These are phyloP conservation scores for Elanus axillaris DNA, from an alignment of 2,113 vertebrate genomes.

Conservation along the genomic window DNA sequence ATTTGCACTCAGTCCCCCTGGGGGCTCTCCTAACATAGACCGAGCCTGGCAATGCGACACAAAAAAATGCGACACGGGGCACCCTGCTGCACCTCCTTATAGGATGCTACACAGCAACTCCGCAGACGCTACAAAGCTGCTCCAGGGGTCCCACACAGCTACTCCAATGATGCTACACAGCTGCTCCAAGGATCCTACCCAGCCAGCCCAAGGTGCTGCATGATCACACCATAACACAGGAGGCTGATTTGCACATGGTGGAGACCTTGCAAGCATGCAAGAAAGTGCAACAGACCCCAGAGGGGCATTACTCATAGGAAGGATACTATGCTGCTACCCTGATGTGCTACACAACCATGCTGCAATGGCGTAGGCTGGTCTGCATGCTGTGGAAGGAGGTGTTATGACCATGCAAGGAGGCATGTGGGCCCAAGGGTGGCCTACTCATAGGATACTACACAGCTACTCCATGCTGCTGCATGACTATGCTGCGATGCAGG, in stretches of 20 bases:
- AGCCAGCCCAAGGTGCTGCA: background rate
- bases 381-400: accelerated
- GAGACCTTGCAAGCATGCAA: too few species aligned
- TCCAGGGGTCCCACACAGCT: background rate
- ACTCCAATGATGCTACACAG: background rate
- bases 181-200: background rate
- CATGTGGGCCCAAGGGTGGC: background rate
- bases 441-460: background rate
- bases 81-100: background rate
- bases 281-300: background rate
- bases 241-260: accelerated
- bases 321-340: background rate
- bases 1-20: background rate
- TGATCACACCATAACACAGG: accelerated
- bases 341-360: accelerated
- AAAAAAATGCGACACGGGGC: accelerated
- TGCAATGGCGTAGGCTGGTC: background rate
- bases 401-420: background rate
- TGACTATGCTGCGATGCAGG: accelerated
- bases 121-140: background rate
- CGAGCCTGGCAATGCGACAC: accelerated
- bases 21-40: background rate
- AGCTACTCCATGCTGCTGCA: background rate
- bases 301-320: background rate
- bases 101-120: background rate